Evolutionary conservation across 2,797 vertebrate genomes (phyloP), one percentile per base, ranked within the genome.

Genomic region (Garrulus glandarius): DNA sequence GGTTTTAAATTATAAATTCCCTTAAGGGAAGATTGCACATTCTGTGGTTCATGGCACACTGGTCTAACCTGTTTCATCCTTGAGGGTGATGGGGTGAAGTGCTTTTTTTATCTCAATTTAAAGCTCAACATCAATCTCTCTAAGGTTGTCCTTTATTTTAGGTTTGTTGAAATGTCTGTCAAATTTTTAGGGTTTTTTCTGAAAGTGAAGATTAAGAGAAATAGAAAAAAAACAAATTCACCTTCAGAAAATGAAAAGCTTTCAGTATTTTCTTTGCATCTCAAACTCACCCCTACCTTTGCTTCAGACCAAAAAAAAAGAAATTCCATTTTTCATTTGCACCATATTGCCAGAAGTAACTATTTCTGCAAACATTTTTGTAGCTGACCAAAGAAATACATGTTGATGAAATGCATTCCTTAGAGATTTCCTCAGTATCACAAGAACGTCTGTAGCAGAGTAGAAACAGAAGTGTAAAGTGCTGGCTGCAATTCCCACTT

Each of bases 401-500:
- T 63, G 39, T 15, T 76, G 83, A 92, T 50, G 69, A 76, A 60
- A 15, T 43, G 43, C 18, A 46, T 59, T 69, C 71, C 79, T 87
- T 67, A 78, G 74, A 87, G 81, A 57, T 19, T 72, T 32, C 36
- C 23, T 77, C 60, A 74, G 9, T 85, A 85, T 85, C 79, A 83
- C 68, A 87, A 43, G 32, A 74, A 80, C 0, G 16, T 79, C 87
- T 77, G 21, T 21, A 67, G 26, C n/a, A 77, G 34, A 59, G 27
- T 24, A 85, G 68, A 53, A 94, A 84, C n/a, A 82, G 55, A 91
- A 83, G 59, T 65, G 27, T 75, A 49, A 94, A 96, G 72, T 59
- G 39, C 49, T 80, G 34, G 18, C 29, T 95, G 32, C 41, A 83
- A 93, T 85, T 93, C 88, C 56, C 72, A 70, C 23, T 64, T 70